Conservation (phyloP, 2,113 vertebrate species). For the Lipophrys pholis region DNA sequence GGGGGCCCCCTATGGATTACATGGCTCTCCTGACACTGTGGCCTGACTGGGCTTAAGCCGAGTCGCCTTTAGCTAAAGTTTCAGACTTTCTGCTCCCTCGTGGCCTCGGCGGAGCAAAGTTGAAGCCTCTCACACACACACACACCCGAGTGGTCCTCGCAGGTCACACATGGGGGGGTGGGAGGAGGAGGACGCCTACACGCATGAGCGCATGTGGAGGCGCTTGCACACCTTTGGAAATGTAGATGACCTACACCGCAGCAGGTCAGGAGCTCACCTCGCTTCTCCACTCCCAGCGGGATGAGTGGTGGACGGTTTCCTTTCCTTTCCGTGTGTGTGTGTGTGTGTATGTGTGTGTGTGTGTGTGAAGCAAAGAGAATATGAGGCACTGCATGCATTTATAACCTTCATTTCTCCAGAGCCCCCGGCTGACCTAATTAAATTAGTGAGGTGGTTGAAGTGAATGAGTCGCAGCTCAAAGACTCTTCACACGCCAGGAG, state of each 20-base stretch:
- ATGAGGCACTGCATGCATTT: slow-evolving; percentile 57
- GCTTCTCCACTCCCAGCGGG: slow-evolving; percentile 60
- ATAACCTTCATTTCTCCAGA: slow-evolving; percentile 66
- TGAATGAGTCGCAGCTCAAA: slow-evolving; percentile 61
- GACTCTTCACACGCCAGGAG: slow-evolving; percentile 46
- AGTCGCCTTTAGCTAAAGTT: slow-evolving; percentile 72
- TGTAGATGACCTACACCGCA: slow-evolving; percentile 60
- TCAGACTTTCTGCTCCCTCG: slow-evolving; percentile 60
- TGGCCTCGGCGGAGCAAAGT: slow-evolving; percentile 57
- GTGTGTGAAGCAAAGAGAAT: slow-evolving; percentile 37
- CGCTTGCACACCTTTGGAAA: slow-evolving; percentile 19
- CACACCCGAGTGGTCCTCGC: slow-evolving; percentile 8
- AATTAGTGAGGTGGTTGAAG: slow-evolving; percentile 67
- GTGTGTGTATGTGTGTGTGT: slow-evolving; percentile 22
- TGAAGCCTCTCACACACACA: slow-evolving; percentile 34
- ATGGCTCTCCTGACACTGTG: slow-evolving; percentile 63
- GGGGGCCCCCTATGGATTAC: slow-evolving; percentile 70
- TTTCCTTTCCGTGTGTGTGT: neutral
- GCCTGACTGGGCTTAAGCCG: slow-evolving; percentile 57
- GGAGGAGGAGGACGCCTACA: slow-evolving; percentile 49
- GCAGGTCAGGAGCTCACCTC: slow-evolving; percentile 73
- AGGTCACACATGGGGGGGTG: slow-evolving; percentile 53
- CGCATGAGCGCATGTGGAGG: slow-evolving; percentile 42
- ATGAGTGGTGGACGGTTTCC: slow-evolving; percentile 36
- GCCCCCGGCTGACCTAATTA: slow-evolving; percentile 69